phyloP scores from a whole-genome alignment of 1,140 invertebrate genomes.

The Samia ricini region DNA sequence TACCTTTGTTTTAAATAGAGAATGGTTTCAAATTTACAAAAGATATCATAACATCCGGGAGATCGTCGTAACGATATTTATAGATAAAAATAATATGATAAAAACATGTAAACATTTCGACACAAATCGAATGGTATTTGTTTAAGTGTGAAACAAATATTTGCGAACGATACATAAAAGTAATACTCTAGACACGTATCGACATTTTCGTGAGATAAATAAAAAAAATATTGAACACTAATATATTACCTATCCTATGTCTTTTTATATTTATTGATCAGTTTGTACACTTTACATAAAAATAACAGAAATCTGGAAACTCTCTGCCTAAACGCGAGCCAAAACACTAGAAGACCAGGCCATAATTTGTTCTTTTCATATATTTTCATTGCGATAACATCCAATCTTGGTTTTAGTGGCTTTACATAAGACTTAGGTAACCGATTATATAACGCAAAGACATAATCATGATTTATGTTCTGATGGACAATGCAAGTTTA shows the following conservation, averaged over 20 bases:
- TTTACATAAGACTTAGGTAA: not conserved
- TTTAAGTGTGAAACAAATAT: not conserved
- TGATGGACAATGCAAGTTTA: too few species aligned
- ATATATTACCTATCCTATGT: not conserved
- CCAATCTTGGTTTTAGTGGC: too few species aligned
- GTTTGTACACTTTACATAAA: not conserved
- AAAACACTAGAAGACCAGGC: too few species aligned
- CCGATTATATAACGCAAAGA: not conserved
- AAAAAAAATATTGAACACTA: not conserved
- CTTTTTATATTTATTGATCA: not conserved
- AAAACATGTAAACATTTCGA: slow-evolving; percentile 9
- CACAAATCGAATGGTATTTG: slow-evolving; percentile 6
- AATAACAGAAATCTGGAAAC: not conserved
- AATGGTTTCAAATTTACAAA: slow-evolving; percentile 2
- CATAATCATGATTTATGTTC: not conserved
- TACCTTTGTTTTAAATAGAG: not conserved
- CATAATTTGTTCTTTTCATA: too few species aligned
- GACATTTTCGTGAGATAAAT: not conserved
- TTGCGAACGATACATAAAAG: not conserved
- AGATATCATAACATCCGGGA: not conserved
- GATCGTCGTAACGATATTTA: not conserved
- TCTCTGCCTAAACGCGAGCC: not conserved
- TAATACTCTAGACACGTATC: not conserved
- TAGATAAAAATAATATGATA: slow-evolving; percentile 4
- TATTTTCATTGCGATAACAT: too few species aligned